Evolutionary conservation across 2,888 invertebrate species (phyloP), one percentile per base, ranked within the genome.

Genomic region (Autographa gamma): DNA sequence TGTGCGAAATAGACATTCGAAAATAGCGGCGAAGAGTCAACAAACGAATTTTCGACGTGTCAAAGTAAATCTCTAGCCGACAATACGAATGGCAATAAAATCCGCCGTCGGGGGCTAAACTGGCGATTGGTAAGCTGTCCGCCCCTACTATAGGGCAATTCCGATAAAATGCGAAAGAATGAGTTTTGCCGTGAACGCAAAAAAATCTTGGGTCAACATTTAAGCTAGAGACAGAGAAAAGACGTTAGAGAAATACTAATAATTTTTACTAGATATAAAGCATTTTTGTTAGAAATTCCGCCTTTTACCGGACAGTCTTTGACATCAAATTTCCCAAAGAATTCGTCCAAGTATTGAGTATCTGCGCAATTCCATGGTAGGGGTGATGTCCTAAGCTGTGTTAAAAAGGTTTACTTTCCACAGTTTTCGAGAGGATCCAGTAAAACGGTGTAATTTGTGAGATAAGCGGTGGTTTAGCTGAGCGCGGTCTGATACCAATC

Each of bases 61-160:
- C 95, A 94, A 92, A 93, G 92, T 93, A 95, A 95, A 94, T 94
- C 94, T 94, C 93, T 90, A 89, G 87, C 87, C 91, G 93, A 93
- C 93, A 95, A 93, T 92, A 93, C 93, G 95, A 92, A 94, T 94
- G 94, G 93, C 93, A 94, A 92, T 93, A 93, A 94, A 95, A 95
- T 93, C 95, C 94, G 82, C 87, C 86, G 85, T 77, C 88, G 90
- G 88, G 90, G 89, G 91, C 87, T 88, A 80, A 89, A 85, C 89
- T 86, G 89, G 89, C 89, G 90, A 92, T 92, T 89, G 91, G 91
- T 91, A 91, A 93, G 92, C 92, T 87, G 71, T 69, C 76, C 64
- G 74, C 91, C 92, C 92, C 88, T 93, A 91, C 93, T 77, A 90
- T 60, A 76, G 52, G 66, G 16, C 25, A 61, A 58, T 69, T 74